A percentile compares a stretch with the other conserved stretches of the same genome.
These are phyloP conservation scores for Deroptyus accipitrinus DNA, from an alignment of 2,113 vertebrate species.

Conservation along the genomic window DNA sequence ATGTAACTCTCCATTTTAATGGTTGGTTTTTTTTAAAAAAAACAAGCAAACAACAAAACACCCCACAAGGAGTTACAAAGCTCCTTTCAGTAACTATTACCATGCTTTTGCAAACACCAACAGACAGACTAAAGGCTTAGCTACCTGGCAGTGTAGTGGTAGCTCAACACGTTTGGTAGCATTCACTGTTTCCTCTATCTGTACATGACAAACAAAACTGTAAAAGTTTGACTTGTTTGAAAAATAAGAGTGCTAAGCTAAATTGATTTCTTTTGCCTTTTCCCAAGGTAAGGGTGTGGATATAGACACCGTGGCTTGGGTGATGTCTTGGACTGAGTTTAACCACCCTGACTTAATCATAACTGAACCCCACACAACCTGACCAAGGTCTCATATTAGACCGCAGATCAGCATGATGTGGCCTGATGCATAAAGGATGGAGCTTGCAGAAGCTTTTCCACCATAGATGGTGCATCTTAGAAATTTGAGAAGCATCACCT, in stretches of 20 bases:
- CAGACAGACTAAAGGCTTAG: neutral
- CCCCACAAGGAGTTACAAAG: neutral
- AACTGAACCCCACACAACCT: neutral
- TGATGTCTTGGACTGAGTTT: accelerated
- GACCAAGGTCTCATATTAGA: accelerated
- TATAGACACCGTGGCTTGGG: neutral
- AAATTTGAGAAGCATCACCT: neutral
- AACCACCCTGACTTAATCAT: neutral
- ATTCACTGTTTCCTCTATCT: neutral
- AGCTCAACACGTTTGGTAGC: accelerated
- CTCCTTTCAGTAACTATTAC: neutral
- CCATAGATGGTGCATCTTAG: neutral
- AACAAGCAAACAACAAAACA: neutral
- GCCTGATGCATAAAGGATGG: neutral
- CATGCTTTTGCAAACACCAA: neutral
- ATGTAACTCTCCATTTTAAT: neutral
- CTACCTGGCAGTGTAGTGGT: neutral
- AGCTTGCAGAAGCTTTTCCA: neutral
- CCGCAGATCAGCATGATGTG: neutral
- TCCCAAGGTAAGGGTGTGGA: neutral
- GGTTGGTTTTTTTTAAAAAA: too few relatives aligned
- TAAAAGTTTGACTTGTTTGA: neutral
- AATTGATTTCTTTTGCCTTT: neutral
- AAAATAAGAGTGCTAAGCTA: neutral
- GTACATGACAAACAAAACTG: neutral